phyloP scores from a whole-genome alignment of 1,140 invertebrate genomes.

The Trachelipus rathkii region DNA sequence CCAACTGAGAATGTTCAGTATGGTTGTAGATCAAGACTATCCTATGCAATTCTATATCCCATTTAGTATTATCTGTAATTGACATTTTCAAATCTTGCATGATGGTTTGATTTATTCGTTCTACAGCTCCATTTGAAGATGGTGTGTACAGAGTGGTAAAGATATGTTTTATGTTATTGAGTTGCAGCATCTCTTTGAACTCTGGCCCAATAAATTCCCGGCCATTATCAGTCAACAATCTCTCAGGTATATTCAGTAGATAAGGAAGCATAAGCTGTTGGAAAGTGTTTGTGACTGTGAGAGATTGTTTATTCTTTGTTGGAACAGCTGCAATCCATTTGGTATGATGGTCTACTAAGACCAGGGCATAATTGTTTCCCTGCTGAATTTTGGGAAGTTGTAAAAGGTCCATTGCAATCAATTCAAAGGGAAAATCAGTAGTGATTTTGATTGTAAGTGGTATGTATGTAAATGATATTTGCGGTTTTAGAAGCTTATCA shows the following conservation, averaged over 20 bases:
- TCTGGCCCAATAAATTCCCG: neutral
- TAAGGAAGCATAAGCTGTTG: neutral
- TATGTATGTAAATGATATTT: too few species aligned
- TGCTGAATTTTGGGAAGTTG: neutral
- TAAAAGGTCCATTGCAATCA: conserved; percentile 8
- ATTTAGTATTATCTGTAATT: neutral
- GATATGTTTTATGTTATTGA: neutral
- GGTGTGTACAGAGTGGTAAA: neutral
- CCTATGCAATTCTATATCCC: neutral
- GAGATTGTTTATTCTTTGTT: neutral
- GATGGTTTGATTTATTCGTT: neutral
- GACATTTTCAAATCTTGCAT: neutral
- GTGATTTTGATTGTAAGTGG: neutral
- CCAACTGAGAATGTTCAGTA: neutral
- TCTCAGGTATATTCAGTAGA: neutral
- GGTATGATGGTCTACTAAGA: conserved; percentile 12
- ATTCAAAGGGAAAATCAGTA: conserved; percentile 10
- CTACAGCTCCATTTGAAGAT: neutral
- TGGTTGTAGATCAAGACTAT: neutral
- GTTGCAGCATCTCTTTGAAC: neutral
- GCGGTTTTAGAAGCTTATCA: too few species aligned
- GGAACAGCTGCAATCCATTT: conserved; percentile 17
- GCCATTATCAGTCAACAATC: conserved; percentile 16
- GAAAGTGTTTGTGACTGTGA: neutral
- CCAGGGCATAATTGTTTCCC: neutral